Conservation (phyloP, 2,888 invertebrate species). For the Epiperipatus broadwayi region DNA sequence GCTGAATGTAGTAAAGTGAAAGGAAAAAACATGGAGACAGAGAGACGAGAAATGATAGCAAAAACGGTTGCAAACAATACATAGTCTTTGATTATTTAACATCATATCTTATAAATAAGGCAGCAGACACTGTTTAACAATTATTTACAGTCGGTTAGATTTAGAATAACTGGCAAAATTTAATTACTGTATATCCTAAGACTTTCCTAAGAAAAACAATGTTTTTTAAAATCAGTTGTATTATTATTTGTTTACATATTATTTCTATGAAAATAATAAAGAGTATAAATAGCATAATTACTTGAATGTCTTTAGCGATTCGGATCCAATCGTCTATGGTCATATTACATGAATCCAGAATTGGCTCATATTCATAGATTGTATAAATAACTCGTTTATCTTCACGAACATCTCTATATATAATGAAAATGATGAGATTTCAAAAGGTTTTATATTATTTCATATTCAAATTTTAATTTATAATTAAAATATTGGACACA, state of each 20-base stretch:
- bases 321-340: slow-evolving; percentile 68
- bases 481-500: too few species aligned
- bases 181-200: slow-evolving; percentile 12
- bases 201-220: too few species aligned
- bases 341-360: slow-evolving; percentile 87
- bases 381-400: slow-evolving; percentile 45
- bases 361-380: slow-evolving; percentile 61
- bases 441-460: slow-evolving; percentile 8
- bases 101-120: too few species aligned
- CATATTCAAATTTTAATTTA: slow-evolving; percentile 1
- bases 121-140: too few species aligned
- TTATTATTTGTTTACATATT: too few species aligned
- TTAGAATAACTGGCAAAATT: background rate
- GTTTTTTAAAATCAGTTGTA: too few species aligned
- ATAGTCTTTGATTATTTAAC: too few species aligned
- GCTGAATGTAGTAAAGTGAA: too few species aligned
- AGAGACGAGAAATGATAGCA: too few species aligned
- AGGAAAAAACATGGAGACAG: too few species aligned
- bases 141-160: too few species aligned
- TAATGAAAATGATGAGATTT: slow-evolving; percentile 6
- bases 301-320: slow-evolving; percentile 70
- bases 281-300: slow-evolving; percentile 24
- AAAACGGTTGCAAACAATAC: too few species aligned
- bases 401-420: slow-evolving; percentile 18
- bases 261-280: slow-evolving; percentile 8